phyloP scores from a whole-genome alignment of 2,888 invertebrate genomes.

The Dryococelus australis region DNA sequence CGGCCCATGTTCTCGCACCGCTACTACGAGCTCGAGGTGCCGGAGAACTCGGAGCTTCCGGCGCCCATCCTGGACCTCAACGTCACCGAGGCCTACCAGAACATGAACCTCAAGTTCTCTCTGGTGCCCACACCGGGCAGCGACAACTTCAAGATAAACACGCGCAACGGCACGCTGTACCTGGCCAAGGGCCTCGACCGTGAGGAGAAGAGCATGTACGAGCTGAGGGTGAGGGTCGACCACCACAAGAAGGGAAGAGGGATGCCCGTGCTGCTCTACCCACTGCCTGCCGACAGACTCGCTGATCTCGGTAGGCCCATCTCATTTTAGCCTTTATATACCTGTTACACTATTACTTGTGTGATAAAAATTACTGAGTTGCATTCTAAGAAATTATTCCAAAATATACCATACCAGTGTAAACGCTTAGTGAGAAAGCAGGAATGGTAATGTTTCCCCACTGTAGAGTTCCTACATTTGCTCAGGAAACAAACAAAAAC shows the following conservation, averaged over 20 bases:
- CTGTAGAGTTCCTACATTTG: too few species aligned
- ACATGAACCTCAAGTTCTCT: slow-evolving; percentile 60
- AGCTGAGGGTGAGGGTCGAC: slow-evolving; percentile 64
- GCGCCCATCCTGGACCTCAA: slow-evolving; percentile 78
- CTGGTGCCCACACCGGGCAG: slow-evolving; percentile 55
- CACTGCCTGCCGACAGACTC: slow-evolving; percentile 74
- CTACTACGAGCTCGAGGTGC: slow-evolving; percentile 83
- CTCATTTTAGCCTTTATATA: background rate
- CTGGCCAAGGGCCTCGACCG: slow-evolving; percentile 78
- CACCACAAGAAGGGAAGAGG: slow-evolving; percentile 70
- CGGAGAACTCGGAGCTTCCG: slow-evolving; percentile 81
- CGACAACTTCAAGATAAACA: slow-evolving; percentile 76
- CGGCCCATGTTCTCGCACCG: slow-evolving; percentile 60
- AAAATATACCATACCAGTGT: too few species aligned
- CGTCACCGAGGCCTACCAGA: slow-evolving; percentile 71
- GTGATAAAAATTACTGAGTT: background rate
- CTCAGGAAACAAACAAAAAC: too few species aligned
- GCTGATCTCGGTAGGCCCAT: slow-evolving; percentile 68
- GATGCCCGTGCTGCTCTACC: slow-evolving; percentile 78
- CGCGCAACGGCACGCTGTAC: slow-evolving; percentile 77
- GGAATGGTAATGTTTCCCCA: too few species aligned
- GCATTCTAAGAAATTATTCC: background rate
- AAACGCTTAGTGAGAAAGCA: too few species aligned
- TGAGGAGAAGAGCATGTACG: slow-evolving; percentile 72
- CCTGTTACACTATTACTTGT: background rate